Evolutionary conservation across 37 sponge, comb jelly and placozoan genomes (phyloP).

Genomic region (Haliclona indistincta): DNA sequence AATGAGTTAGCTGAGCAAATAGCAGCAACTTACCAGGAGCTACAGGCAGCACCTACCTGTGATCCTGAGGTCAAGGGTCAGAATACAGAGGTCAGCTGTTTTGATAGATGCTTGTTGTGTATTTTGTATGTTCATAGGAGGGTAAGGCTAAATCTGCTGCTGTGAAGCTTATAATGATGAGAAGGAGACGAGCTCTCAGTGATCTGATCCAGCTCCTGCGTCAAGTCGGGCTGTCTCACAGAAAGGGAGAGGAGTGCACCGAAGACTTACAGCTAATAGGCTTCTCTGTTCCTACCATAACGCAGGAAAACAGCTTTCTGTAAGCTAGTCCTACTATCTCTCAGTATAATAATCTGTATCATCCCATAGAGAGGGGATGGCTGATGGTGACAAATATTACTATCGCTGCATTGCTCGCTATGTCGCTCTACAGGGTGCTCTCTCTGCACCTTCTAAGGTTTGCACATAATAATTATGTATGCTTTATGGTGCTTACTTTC

Average conservation of each 20-base stretch:
- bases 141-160: conserved; percentile 39
- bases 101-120: neutral
- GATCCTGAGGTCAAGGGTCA: neutral
- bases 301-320: conserved; percentile 12
- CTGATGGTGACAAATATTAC: conserved; percentile 12
- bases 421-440: conserved; percentile 27
- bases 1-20: conserved; percentile 13
- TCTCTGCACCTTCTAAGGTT: conserved; percentile 61
- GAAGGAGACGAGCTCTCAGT: conserved; percentile 46
- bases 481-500: neutral
- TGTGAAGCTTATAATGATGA: conserved; percentile 24
- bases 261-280: neutral
- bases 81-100: neutral
- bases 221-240: conserved; percentile 39
- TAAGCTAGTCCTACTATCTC: neutral
- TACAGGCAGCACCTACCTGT: conserved; percentile 9
- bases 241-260: conserved; percentile 9
- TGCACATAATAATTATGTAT: neutral
- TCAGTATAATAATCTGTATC: neutral
- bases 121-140: conserved; percentile 25
- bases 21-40: conserved; percentile 2
- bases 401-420: conserved; percentile 36
- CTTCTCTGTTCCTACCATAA: neutral
- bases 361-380: neutral
- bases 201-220: conserved; percentile 56